phyloP scores from a whole-genome alignment of 2,113 vertebrate genomes.

The Progne subis region DNA sequence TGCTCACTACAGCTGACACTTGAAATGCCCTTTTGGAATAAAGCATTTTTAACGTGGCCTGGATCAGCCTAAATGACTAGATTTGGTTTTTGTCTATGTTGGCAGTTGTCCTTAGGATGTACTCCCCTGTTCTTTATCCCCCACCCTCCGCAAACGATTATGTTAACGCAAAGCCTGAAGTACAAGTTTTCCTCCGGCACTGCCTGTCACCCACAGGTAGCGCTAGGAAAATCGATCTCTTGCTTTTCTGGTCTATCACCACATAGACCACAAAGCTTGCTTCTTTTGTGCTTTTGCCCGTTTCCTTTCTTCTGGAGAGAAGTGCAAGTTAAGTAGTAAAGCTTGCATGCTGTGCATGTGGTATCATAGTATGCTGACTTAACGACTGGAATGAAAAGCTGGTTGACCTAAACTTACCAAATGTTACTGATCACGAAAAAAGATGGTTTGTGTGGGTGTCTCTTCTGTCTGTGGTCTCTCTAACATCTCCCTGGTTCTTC shows the following conservation, averaged over 20 bases:
- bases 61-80: background rate
- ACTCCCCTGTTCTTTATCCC: background rate
- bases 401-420: background rate
- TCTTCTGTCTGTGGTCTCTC: background rate
- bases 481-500: background rate
- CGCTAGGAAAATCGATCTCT: background rate
- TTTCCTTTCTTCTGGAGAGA: background rate
- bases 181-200: background rate
- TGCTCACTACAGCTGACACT: background rate
- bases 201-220: background rate
- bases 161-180: background rate
- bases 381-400: background rate
- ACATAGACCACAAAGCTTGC: background rate
- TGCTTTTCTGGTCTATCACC: background rate
- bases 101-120: background rate
- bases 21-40: background rate
- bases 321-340: background rate
- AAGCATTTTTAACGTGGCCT: background rate
- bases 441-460: background rate
- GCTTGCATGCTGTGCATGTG: background rate
- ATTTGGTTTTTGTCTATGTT: background rate
- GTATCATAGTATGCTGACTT: background rate
- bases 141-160: rapidly evolving
- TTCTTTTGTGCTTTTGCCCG: background rate
- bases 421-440: background rate